Conservation (phyloP, 2,888 invertebrate genomes). For the Drosophila longiperda region DNA sequence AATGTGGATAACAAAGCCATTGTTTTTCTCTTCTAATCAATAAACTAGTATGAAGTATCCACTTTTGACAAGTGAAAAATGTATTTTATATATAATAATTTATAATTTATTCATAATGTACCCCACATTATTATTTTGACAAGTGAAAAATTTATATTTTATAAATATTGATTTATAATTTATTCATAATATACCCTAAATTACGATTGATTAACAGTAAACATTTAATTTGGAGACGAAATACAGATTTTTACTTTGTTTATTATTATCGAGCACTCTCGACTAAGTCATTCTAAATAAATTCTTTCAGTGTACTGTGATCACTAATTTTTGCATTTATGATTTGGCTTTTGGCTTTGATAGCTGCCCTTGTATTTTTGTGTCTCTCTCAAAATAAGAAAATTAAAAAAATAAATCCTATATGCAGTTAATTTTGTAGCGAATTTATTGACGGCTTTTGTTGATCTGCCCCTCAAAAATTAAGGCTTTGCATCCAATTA, state of each 20-base stretch:
- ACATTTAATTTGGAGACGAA: neutral
- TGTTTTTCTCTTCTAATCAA: too few species aligned
- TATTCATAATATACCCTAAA: neutral
- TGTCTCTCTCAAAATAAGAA: neutral
- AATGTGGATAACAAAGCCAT: too few species aligned
- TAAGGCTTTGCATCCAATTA: constrained; percentile 40
- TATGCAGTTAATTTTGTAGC: constrained; percentile 39
- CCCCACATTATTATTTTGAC: too few species aligned
- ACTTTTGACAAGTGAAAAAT: too few species aligned
- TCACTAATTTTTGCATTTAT: constrained; percentile 41
- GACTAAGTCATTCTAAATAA: neutral
- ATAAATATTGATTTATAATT: neutral
- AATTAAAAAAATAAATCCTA: constrained; percentile 26
- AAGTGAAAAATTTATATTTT: too few species aligned
- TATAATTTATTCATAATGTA: neutral
- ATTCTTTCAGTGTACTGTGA: neutral
- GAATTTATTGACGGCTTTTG: constrained; percentile 39
- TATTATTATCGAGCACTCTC: neutral
- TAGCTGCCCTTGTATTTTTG: constrained; percentile 59
- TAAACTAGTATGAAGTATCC: too few species aligned
- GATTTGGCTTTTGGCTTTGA: constrained; percentile 33
- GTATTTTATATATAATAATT: neutral
- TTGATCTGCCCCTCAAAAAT: constrained; percentile 14
- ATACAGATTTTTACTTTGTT: neutral
- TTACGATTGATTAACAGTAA: neutral